Conservation (phyloP, 2,113 vertebrate genomes). For the Porphyrio hochstetteri region DNA sequence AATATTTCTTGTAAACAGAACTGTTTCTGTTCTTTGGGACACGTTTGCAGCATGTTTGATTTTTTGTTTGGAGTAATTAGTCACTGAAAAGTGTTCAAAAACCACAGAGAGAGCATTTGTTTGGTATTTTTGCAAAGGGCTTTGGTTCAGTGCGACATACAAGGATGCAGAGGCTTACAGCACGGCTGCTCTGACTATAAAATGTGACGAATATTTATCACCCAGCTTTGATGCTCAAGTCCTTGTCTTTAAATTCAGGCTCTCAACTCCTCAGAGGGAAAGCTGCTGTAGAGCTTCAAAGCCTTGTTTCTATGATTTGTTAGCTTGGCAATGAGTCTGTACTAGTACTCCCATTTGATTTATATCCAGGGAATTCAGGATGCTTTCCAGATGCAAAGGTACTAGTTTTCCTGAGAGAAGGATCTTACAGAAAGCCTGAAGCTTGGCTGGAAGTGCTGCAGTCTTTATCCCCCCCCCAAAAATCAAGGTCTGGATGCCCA, state of each 20-base stretch:
- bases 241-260: neutral
- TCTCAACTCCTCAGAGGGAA: neutral
- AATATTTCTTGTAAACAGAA: neutral
- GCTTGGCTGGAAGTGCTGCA: neutral
- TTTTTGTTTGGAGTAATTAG: neutral
- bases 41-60: neutral
- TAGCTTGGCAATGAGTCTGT: neutral
- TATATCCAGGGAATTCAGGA: neutral
- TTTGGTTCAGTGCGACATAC: neutral
- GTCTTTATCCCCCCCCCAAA: neutral
- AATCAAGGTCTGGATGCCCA: constrained; percentile 6
- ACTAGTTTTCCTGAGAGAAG: neutral
- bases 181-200: neutral
- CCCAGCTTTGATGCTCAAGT: neutral
- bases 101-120: neutral
- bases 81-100: neutral
- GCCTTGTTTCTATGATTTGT: neutral
- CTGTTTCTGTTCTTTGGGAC: neutral
- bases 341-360: neutral
- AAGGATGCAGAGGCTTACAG: neutral
- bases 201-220: neutral
- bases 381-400: neutral
- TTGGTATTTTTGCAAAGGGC: neutral
- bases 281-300: neutral
- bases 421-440: neutral